phyloP scores from a whole-genome alignment of 2,888 invertebrate genomes.

The Drosophila acutilabella region DNA sequence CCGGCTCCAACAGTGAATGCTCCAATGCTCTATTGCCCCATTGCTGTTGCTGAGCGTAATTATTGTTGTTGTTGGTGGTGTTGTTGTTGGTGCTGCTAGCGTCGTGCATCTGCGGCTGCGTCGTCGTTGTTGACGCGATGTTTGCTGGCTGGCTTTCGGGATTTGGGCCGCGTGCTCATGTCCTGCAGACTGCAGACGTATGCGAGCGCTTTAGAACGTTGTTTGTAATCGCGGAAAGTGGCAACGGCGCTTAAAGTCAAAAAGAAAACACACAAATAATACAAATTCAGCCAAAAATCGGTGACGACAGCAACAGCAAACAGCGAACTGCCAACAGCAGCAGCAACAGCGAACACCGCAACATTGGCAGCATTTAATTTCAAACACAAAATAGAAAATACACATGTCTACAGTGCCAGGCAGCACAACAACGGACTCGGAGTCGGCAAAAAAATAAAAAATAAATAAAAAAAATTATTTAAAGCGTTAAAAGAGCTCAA shows the following conservation, averaged over 20 bases:
- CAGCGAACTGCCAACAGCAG: slow-evolving; percentile 28
- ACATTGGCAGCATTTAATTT: not conserved
- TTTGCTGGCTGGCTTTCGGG: slow-evolving; percentile 28
- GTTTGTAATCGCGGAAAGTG: slow-evolving; percentile 78
- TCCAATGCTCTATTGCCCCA: slow-evolving; percentile 48
- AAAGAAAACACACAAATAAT: not conserved
- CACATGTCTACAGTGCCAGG: slow-evolving; percentile 33
- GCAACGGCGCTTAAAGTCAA: slow-evolving; percentile 40
- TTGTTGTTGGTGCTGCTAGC: slow-evolving; percentile 11
- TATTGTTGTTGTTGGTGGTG: slow-evolving; percentile 32
- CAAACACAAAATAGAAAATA: no score
- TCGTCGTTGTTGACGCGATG: slow-evolving; percentile 22
- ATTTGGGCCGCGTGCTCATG: slow-evolving; percentile 52
- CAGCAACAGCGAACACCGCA: slow-evolving; percentile 25
- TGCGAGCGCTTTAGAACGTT: slow-evolving; percentile 76
- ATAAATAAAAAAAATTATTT: slow-evolving; percentile 6
- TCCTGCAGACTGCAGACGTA: slow-evolving; percentile 74
- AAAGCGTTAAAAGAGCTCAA: slow-evolving; percentile 9
- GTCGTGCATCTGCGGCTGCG: slow-evolving; percentile 18
- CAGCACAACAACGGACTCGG: slow-evolving; percentile 38
- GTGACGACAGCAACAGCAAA: slow-evolving; percentile 46
- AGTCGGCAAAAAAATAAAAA: slow-evolving; percentile 28
- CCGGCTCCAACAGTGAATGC: slow-evolving; percentile 33
- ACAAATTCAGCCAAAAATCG: slow-evolving; percentile 35
- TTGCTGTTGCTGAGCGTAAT: slow-evolving; percentile 37